Evolutionary conservation across 1,140 invertebrate genomes (phyloP).

Genomic region (Drosophila yakuba): DNA sequence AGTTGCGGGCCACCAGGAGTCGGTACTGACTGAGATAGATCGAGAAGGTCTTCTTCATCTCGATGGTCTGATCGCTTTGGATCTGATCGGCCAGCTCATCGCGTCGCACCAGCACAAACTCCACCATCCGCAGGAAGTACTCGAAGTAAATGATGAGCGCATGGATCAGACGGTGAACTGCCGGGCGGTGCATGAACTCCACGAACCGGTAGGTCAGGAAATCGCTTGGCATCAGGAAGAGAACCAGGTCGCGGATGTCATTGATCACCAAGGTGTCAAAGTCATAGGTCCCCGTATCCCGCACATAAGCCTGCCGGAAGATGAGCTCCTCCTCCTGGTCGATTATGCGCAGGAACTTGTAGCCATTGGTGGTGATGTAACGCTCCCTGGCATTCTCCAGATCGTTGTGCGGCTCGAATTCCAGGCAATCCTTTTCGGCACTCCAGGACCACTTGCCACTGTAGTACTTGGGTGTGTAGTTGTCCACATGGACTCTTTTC

Average conservation of each 20-base stretch:
- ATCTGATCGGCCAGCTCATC: slow-evolving; percentile 72
- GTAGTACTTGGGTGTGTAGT: slow-evolving; percentile 61
- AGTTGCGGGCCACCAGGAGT: slow-evolving; percentile 73
- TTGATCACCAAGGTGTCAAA: slow-evolving; percentile 67
- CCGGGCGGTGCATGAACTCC: slow-evolving; percentile 64
- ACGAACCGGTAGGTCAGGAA: slow-evolving; percentile 61
- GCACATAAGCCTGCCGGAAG: slow-evolving; percentile 64
- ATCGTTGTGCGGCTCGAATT: slow-evolving; percentile 60
- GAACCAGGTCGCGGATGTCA: slow-evolving; percentile 71
- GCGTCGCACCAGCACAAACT: slow-evolving; percentile 72
- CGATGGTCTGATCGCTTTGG: slow-evolving; percentile 69
- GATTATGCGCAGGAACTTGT: slow-evolving; percentile 58
- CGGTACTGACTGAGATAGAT: slow-evolving; percentile 70
- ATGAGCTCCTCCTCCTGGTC: slow-evolving; percentile 78
- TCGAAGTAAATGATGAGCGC: slow-evolving; percentile 80
- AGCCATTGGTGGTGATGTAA: slow-evolving; percentile 63
- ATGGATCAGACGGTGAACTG: slow-evolving; percentile 64
- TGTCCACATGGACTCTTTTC: slow-evolving; percentile 58
- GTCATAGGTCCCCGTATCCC: slow-evolving; percentile 47
- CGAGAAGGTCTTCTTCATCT: slow-evolving; percentile 72
- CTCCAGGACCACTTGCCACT: slow-evolving; percentile 77
- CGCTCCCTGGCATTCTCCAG: slow-evolving; percentile 45
- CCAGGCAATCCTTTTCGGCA: slow-evolving; percentile 45
- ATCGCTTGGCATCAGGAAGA: slow-evolving; percentile 71
- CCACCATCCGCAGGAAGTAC: slow-evolving; percentile 73